Evolutionary conservation across 1,140 invertebrate genomes (phyloP).

Genomic region (Pseudomyrmex sp.): DNA sequence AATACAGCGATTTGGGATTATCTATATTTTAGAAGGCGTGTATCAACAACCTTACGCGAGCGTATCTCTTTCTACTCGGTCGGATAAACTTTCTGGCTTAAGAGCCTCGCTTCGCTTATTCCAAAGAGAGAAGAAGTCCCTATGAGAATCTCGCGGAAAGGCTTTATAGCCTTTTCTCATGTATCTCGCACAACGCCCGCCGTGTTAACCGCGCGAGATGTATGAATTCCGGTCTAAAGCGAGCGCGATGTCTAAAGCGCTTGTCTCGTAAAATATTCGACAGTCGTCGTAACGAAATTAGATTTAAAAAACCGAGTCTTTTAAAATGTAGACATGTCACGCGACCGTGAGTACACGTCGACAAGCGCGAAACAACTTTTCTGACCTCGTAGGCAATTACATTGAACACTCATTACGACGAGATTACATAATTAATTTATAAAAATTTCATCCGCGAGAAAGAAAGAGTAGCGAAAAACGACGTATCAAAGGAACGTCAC

Average conservation of each 20-base stretch:
- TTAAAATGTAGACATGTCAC: not conserved
- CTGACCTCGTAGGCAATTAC: not conserved
- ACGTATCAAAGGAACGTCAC: not conserved
- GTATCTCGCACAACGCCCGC: constrained; percentile 41
- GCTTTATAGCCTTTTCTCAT: constrained; percentile 64
- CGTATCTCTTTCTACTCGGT: constrained; percentile 57
- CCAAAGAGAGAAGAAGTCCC: constrained; percentile 60
- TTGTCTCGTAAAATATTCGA: constrained; percentile 22
- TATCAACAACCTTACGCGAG: constrained; percentile 47
- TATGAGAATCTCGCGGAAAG: constrained; percentile 67
- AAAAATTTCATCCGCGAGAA: too few species aligned
- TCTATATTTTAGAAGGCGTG: constrained; percentile 67
- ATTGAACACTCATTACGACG: constrained; percentile 4
- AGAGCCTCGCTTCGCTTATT: constrained; percentile 57
- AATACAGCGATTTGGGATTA: constrained; percentile 63
- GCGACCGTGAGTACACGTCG: not conserved
- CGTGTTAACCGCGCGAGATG: constrained; percentile 36
- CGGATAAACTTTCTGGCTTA: constrained; percentile 73
- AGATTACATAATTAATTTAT: too few species aligned
- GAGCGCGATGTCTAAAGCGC: constrained; percentile 39
- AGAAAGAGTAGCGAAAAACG: not conserved
- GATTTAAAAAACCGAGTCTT: constrained; percentile 3
- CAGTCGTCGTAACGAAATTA: constrained; percentile 38
- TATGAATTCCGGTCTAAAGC: constrained; percentile 50
- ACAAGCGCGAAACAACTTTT: not conserved